Evolutionary conservation across 2,797 vertebrate species (phyloP).

Genomic region (Rhabdomys pumilio): DNA sequence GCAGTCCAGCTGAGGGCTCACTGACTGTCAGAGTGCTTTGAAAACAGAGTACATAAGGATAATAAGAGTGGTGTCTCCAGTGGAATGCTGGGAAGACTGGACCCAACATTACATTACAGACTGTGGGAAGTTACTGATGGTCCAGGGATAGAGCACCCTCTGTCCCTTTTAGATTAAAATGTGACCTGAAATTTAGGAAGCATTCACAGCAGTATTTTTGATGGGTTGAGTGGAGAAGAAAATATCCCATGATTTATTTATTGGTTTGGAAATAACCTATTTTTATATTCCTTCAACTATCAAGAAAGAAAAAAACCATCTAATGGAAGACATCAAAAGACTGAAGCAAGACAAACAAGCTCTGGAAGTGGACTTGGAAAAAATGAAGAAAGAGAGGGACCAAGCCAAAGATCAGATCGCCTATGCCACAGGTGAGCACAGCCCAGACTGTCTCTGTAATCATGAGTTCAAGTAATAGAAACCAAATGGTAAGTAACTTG

Average conservation of each 20-base stretch:
- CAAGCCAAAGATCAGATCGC: conserved; percentile 90
- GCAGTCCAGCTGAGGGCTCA: not conserved
- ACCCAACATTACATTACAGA: not conserved
- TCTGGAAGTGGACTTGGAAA: conserved; percentile 93
- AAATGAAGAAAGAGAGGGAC: conserved; percentile 93
- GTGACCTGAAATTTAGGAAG: conserved; percentile 48
- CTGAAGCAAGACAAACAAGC: conserved; percentile 94
- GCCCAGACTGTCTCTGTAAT: not conserved
- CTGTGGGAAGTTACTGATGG: not conserved
- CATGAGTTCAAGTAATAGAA: conserved; percentile 53
- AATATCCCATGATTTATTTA: conserved; percentile 4
- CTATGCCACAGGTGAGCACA: conserved; percentile 89
- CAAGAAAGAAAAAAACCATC: conserved; percentile 91
- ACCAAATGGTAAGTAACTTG: not conserved
- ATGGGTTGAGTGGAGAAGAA: not conserved
- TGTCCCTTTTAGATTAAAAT: not conserved
- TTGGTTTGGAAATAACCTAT: conserved; percentile 59
- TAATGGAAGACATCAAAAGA: conserved; percentile 90
- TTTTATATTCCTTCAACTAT: conserved; percentile 64
- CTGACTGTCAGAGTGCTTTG: not conserved
- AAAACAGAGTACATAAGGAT: not conserved
- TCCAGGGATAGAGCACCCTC: not conserved
- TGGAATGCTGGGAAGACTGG: not conserved
- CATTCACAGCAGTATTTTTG: not conserved
- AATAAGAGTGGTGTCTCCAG: not conserved